Evolutionary conservation across 2,797 vertebrate genomes (phyloP), one percentile per base, ranked within the genome.

Genomic region (Premnoplex brunnescens): DNA sequence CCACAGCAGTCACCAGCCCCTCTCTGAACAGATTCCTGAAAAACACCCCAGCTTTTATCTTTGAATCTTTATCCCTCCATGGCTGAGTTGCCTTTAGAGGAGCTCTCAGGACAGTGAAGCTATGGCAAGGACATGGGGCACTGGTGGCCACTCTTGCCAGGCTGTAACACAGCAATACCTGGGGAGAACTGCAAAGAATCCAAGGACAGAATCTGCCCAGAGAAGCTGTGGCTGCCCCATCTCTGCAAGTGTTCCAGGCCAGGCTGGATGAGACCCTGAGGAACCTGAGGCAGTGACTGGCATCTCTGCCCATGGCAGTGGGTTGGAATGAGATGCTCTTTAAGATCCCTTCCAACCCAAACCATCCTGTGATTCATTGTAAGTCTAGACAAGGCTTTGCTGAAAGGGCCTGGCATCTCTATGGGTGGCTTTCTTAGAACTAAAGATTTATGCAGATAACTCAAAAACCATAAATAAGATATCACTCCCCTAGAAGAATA

Each of bases 381-480:
- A 69, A 90, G 55, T 60, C 28, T 21, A 15, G 69, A 64, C 27
- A 69, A 96, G 12, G 20, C 71, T 92, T 64, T 94, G 78, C 62
- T 85, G 49, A 82, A 76, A 88, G 62, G 36, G 66, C 27, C 79
- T 88, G 90, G 79, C 74, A 88, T 55, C 76, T 84, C 28, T 27
- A 80, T 36, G 28, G 22, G 79, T 78, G 58, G 69, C 71, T 78
- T 56, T 28, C 23, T 9, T 7, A 23, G 34, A 79, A 89, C 59
- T 39, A 55, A 58, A 64, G 64, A 90, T 96, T 95, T 96, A 94
- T 76, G 91, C 34, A 23, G 32, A 6, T 75, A 84, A 86, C 77
- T 91, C 44, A 3, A 46, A 16, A 60, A 68, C 34, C 94, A 93
- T 95, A 96, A 97, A 97, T 96, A 97, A 98, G 97, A 94, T 41